Base-by-base conservation (phyloP, 2,797 vertebrate species). In the Sebastes nivosus region DNA sequence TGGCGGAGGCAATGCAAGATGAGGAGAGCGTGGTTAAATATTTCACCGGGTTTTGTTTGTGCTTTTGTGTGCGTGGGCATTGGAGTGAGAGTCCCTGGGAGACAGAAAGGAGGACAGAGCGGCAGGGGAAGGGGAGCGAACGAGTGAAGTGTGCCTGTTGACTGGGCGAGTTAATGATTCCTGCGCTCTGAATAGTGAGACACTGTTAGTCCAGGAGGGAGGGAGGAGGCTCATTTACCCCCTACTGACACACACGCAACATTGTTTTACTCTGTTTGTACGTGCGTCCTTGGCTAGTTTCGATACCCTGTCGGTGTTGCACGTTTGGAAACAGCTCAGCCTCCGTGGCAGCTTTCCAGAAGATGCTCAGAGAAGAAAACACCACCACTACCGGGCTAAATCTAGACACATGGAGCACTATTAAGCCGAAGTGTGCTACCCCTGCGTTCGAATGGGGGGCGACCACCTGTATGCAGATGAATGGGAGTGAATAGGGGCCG, bases 391-490 rank as follows among this genome's bases (percentile, higher is more conserved):
- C 80, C 0, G 12, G 52, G 72, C 18, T 77, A 59, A 83, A 88
- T 61, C 60, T 20, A 63, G 65, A 87, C 86, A 90, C 81, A 88
- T 68, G 72, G 79, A 69, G 86, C 32, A n/a, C 74, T 72, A 73
- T 87, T 78, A 59, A 85, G 81, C 82, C 79, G 72, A 91, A 88
- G 91, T 90, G 88, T 94, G 92, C 75, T 88, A 81, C 67, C 18
- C 46, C 32, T 60, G 55, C n/a, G 54, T 55, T 75, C 74, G 54
- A 74, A 75, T 66, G 64, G 67, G 61, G 79, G 20, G 59, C 46
- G 18, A 82, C 94, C 95, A 95, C 95, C 95, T 95, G 94, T 95
- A 95, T 94, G 93, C 80, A 94, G 93, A 95, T 95, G 90, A 91
- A 89, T 83, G 83, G 60, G 57, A 13, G 25, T 83, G 82, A 86